These are phyloP conservation scores for Cercopithecus petaurista DNA, from an alignment of 2,797 vertebrate species.

Conservation along the genomic window DNA sequence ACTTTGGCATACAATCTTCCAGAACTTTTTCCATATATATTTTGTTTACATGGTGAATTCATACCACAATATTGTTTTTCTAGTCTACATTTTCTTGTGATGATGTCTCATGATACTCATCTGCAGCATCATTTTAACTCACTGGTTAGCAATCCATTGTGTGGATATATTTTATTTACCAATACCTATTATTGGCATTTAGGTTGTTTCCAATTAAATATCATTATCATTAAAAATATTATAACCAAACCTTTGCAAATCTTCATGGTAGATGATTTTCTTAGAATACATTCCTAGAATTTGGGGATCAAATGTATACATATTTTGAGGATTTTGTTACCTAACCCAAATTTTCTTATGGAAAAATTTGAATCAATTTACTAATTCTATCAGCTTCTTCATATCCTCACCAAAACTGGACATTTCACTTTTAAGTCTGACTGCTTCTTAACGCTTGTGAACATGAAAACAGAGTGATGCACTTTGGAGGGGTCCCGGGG, in stretches of 20 bases:
- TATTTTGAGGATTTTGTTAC: not conserved
- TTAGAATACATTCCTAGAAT: constrained; percentile 35
- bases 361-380: constrained; percentile 5
- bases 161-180: not conserved
- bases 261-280: not conserved
- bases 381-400: not conserved
- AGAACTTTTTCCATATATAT: not conserved
- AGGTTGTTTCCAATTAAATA: constrained; percentile 34
- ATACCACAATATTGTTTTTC: not conserved
- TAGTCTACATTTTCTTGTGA: not conserved
- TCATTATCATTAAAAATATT: not conserved
- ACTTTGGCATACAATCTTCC: not conserved
- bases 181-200: not conserved
- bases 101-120: not conserved
- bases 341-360: not conserved
- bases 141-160: not conserved
- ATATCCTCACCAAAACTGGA: not conserved
- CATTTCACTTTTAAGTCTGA: constrained; percentile 38
- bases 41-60: not conserved
- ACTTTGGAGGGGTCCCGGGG: constrained; percentile 30
- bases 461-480: constrained; percentile 36
- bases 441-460: constrained; percentile 48
- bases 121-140: not conserved
- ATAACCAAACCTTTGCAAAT: not conserved
- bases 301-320: not conserved